Percentiles rank a stretch among this genome's conserved stretches.
phyloP scores from a whole-genome alignment of 2,113 vertebrate genomes.

The Rostratula benghalensis region DNA sequence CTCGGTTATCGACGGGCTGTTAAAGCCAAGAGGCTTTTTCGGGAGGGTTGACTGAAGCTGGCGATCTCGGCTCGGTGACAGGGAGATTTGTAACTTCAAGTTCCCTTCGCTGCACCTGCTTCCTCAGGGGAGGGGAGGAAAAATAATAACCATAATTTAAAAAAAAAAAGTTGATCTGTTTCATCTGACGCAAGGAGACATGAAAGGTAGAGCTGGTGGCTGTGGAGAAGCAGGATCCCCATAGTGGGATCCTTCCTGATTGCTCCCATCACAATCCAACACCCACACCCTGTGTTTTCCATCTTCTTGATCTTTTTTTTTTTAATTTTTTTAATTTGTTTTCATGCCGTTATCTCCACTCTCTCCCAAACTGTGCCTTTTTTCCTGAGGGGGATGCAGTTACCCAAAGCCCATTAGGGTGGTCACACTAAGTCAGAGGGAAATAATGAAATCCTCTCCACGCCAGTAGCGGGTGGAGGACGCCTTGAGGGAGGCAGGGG shows the following conservation, averaged over 20 bases:
- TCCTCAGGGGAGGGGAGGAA: background rate
- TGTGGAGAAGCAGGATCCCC: background rate
- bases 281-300: background rate
- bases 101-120: background rate
- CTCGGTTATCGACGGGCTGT: background rate
- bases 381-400: background rate
- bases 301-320: background rate
- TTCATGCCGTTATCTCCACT: rapidly evolving
- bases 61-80: background rate
- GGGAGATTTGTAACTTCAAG: background rate
- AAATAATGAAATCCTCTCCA: background rate
- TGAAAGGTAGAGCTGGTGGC: background rate
- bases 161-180: background rate
- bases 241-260: rapidly evolving
- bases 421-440: background rate
- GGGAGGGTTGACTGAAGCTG: background rate
- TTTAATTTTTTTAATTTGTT: background rate
- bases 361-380: background rate
- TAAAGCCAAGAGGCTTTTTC: background rate
- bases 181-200: background rate
- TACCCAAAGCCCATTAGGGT: background rate
- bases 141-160: too few relatives aligned
- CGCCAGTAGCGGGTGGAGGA: rapidly evolving
- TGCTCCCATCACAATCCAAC: background rate
- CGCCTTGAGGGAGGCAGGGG: rapidly evolving